Evolutionary conservation across 1,140 invertebrate species (phyloP).

Genomic region (Stegodyphus dumicola): DNA sequence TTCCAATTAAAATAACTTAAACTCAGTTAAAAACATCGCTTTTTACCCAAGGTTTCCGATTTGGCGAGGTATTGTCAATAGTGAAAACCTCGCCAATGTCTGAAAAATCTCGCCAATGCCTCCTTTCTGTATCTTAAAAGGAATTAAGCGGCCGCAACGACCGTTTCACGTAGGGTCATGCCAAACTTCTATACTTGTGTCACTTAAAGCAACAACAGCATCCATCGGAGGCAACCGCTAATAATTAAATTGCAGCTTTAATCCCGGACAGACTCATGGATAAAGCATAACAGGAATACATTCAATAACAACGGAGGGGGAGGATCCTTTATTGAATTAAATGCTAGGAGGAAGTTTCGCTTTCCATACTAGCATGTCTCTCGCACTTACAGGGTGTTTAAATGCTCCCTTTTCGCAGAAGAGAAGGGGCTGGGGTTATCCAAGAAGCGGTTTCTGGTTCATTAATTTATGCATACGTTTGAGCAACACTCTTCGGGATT

Average conservation of each 20-base stretch:
- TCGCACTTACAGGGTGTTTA: constrained; percentile 47
- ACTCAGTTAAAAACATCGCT: no score
- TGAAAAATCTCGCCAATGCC: no score
- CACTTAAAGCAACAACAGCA: constrained; percentile 18
- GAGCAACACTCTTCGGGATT: constrained; percentile 26
- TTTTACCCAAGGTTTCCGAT: no score
- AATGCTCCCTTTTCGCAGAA: constrained; percentile 30
- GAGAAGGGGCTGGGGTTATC: neutral
- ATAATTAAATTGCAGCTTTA: constrained; percentile 44
- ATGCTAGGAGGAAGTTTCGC: neutral
- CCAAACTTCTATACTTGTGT: constrained; percentile 31
- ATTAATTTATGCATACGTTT: constrained; percentile 32
- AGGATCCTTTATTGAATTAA: constrained; percentile 16
- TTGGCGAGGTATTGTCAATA: no score
- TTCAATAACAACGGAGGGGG: neutral
- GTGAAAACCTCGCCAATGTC: no score
- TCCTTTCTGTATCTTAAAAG: no score
- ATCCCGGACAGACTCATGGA: neutral
- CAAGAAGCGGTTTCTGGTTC: constrained; percentile 47
- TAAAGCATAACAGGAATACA: constrained; percentile 6
- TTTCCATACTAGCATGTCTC: constrained; percentile 23
- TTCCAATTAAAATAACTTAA: no score
- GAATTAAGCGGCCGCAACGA: no score
- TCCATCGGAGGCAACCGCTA: constrained; percentile 14
- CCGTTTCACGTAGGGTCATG: constrained; percentile 30